These are phyloP conservation scores for Gadus macrocephalus DNA, from an alignment of 2,113 vertebrate species.

Conservation along the genomic window DNA sequence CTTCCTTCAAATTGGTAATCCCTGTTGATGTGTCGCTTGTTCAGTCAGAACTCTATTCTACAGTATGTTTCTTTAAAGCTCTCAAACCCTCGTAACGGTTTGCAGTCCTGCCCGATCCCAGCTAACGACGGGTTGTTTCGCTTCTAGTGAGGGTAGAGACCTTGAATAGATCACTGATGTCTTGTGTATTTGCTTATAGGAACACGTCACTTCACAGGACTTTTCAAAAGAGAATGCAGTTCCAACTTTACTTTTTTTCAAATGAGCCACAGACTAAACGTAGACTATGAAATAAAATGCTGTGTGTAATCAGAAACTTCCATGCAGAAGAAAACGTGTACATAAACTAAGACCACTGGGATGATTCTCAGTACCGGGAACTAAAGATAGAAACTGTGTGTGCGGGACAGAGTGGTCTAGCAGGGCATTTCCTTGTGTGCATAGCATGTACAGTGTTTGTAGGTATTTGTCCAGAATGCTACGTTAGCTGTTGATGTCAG, in stretches of 20 bases:
- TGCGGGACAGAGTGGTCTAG: not conserved
- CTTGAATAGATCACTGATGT: too few relatives aligned
- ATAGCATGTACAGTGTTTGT: constrained; percentile 78
- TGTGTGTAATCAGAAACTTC: constrained; percentile 25
- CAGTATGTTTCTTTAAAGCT: constrained; percentile 18
- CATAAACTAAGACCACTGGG: constrained; percentile 41
- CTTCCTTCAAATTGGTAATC: constrained; percentile 47
- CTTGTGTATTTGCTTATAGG: too few relatives aligned
- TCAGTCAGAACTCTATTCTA: constrained; percentile 4
- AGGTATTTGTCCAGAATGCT: constrained; percentile 68
- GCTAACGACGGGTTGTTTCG: constrained; percentile 24
- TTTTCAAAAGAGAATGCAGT: constrained; percentile 11
- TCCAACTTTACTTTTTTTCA: constrained; percentile 3
- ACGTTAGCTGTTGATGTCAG: constrained; percentile 68
- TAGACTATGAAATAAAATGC: constrained; percentile 17
- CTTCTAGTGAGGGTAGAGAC: constrained; percentile 6
- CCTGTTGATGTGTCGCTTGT: constrained; percentile 17
- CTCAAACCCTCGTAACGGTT: constrained; percentile 13
- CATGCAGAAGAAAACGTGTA: constrained; percentile 11
- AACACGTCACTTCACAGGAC: not conserved
- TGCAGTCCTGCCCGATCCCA: constrained; percentile 51
- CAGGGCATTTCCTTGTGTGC: constrained; percentile 64
- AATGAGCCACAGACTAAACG: not conserved
- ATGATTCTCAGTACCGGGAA: constrained; percentile 19
- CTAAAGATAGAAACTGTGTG: constrained; percentile 48